phyloP scores from a whole-genome alignment of 1,140 invertebrate species.

The Pseudachorutes palmiensis region DNA sequence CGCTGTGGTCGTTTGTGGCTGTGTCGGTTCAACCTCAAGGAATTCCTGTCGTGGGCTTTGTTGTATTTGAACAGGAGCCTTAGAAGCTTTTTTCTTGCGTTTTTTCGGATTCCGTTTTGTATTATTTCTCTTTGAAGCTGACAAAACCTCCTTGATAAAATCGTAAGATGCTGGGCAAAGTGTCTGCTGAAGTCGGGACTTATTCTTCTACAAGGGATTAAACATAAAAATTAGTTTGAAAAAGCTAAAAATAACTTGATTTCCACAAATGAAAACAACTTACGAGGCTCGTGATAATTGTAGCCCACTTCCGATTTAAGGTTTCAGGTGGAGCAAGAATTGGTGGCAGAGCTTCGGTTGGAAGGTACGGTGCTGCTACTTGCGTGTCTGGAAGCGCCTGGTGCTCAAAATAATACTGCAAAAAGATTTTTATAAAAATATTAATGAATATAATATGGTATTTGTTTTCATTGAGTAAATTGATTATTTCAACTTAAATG shows the following conservation, averaged over 20 bases:
- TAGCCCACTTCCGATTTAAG: not conserved
- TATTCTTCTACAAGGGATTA: not conserved
- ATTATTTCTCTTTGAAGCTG: not conserved
- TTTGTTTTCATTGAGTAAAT: not conserved
- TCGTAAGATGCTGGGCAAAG: not conserved
- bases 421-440: too few relatives aligned
- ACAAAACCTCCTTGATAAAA: not conserved
- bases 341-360: slow-evolving; percentile 7
- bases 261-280: not conserved
- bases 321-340: slow-evolving; percentile 10
- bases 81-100: slow-evolving; percentile 18
- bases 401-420: slow-evolving; percentile 17
- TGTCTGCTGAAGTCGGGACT: not conserved
- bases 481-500: not conserved
- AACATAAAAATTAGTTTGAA: too few relatives aligned
- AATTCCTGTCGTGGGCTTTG: too few relatives aligned
- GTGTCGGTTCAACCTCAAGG: not conserved
- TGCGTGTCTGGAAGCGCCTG: not conserved
- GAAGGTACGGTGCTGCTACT: not conserved
- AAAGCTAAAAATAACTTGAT: too few relatives aligned
- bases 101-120: slow-evolving; percentile 11
- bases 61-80: too few relatives aligned
- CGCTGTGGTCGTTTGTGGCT: not conserved
- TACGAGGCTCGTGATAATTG: not conserved
- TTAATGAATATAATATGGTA: too few relatives aligned